These are phyloP conservation scores for Loripinus fragilis DNA, from an alignment of 2,888 invertebrate species.

Conservation along the genomic window DNA sequence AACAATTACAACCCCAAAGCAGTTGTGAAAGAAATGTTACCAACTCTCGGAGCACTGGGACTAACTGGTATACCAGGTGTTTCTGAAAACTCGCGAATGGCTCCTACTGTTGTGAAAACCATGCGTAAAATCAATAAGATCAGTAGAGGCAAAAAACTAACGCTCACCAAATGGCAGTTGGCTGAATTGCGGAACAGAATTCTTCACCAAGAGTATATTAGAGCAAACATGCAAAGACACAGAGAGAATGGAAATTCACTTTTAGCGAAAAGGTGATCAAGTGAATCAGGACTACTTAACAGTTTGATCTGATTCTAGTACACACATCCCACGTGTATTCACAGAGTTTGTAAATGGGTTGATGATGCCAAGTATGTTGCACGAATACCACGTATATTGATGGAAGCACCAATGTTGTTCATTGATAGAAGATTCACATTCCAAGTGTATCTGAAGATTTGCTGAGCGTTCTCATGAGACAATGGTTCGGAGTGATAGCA, in stretches of 20 bases:
- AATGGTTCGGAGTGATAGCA: background rate
- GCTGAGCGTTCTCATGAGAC: background rate
- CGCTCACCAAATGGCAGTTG: background rate
- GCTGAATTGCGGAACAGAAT: background rate
- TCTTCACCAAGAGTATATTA: background rate
- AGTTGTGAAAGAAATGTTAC: background rate
- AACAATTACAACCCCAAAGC: background rate
- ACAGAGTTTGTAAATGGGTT: too few species aligned
- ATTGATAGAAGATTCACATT: background rate
- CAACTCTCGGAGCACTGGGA: background rate
- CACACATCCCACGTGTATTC: too few species aligned
- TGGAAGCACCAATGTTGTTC: background rate
- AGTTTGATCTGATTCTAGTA: too few species aligned
- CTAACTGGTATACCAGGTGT: background rate
- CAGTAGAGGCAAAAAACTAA: background rate
- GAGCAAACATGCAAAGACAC: background rate
- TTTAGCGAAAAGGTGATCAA: too few species aligned
- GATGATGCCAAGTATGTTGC: too few species aligned
- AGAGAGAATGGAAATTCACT: background rate
- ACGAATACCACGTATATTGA: background rate
- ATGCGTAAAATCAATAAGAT: too few species aligned
- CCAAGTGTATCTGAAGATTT: background rate
- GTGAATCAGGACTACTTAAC: too few species aligned
- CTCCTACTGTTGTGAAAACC: background rate
- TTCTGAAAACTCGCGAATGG: background rate